These are phyloP conservation scores for Aythya baeri DNA, from an alignment of 2,113 vertebrate species.

Conservation along the genomic window DNA sequence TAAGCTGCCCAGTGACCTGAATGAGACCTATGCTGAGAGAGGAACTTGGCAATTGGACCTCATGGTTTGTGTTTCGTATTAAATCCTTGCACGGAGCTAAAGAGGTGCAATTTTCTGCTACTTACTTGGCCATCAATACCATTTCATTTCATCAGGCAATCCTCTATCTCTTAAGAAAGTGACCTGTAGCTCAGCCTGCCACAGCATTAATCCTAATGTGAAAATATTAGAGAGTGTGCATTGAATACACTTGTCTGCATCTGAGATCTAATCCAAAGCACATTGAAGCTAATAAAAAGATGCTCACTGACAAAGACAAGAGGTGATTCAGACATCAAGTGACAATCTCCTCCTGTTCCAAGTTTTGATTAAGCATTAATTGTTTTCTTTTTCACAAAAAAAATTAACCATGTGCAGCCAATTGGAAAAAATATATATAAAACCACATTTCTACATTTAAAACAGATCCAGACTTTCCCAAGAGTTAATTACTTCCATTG, in stretches of 20 bases:
- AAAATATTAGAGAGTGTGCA: background rate
- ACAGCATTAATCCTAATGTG: background rate
- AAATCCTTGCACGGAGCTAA: background rate
- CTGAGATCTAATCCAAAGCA: conserved; percentile 1
- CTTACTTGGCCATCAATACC: background rate
- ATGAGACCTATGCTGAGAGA: background rate
- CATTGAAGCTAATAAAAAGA: conserved; percentile 34
- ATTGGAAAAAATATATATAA: background rate
- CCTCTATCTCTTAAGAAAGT: background rate
- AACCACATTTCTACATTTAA: background rate
- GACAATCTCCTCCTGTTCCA: conserved; percentile 40
- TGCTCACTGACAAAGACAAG: conserved; percentile 1
- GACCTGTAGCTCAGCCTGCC: background rate
- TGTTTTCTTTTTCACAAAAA: conserved; percentile 17
- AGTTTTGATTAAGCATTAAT: conserved; percentile 24
- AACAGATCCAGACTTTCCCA: background rate
- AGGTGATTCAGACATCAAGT: conserved; percentile 59
- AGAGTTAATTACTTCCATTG: background rate
- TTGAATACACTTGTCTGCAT: conserved; percentile 3
- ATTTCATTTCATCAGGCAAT: background rate
- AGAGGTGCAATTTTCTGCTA: background rate
- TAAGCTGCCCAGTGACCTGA: background rate
- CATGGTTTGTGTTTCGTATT: background rate
- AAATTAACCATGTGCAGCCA: background rate
- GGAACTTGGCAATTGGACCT: background rate